Base-by-base conservation (phyloP, 2,888 invertebrate genomes). In the Cyrtodaria siliqua region DNA sequence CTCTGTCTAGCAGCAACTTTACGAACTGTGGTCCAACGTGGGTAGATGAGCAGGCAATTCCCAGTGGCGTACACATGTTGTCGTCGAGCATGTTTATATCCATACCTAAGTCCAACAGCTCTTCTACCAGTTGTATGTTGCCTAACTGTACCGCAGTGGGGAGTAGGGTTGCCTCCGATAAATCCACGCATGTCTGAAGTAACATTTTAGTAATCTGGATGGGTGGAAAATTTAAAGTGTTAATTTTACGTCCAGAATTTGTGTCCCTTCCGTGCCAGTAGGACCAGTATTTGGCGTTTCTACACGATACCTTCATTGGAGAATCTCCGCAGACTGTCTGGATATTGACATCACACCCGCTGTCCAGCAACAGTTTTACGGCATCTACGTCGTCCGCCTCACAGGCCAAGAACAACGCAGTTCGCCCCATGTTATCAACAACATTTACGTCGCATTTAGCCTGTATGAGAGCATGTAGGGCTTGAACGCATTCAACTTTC, bases 31-130 rank as follows among this genome's bases (percentile, higher is more conserved):
- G 69, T 40, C 85, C 77, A n/a, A 89, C 87, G 52, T 79, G 83
- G 23, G 83, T 82, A 1, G 85, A 77, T 0, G 87, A 86, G 62
- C 89, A 90, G 1, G 89, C 88, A 57, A 86, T 86, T 2, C 90
- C 90, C 8, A 90, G 79, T 8, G 90, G 89, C 2, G 87, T 86
- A 40, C 90, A 85, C 80, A 87, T 83, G 63, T 87, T 88, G 66
- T 90, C 87, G 74, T 90, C 90, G 61, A 89, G 70, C 86, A 87
- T 86, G 64, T 90, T 90, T 2, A 90, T 86, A 70, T 90, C 87
- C 90, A 90, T 90, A 2, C 89, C 89, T 14, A 88, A 75, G 27
- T 86, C 83, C 29, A 90, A 69, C 6, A 90, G 76, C 53, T 90
- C 88, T 62, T 83, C 79, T 4, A 90, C 88, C 14, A 87, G 76